These are phyloP conservation scores for Drosophila miranda DNA, from an alignment of 1,140 invertebrate species.

Conservation along the genomic window DNA sequence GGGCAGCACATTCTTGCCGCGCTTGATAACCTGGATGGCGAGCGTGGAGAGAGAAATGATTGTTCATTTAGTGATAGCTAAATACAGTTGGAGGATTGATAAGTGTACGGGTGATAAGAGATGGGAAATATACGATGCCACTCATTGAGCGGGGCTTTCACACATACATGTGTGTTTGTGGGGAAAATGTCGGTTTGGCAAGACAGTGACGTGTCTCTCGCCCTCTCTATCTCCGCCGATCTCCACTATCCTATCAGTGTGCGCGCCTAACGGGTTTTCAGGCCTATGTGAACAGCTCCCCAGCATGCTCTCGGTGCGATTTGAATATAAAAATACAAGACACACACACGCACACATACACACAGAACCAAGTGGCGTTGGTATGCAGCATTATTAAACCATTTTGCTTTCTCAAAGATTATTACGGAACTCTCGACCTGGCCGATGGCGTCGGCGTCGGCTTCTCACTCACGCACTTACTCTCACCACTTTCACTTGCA, in stretches of 20 bases:
- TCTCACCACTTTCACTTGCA: conserved; percentile 74
- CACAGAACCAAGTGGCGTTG: conserved; percentile 8
- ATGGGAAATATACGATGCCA: conserved; percentile 42
- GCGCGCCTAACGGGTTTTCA: conserved; percentile 64
- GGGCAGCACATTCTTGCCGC: conserved; percentile 96
- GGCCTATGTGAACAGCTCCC: conserved; percentile 5
- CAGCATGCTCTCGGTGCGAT: conserved; percentile 41
- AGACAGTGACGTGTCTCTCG: conserved; percentile 68
- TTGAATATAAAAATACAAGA: conserved; percentile 40
- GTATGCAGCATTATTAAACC: conserved; percentile 7
- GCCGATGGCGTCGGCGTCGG: conserved; percentile 31
- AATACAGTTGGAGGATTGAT: neutral
- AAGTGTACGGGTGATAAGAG: conserved; percentile 49
- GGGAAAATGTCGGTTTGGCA: conserved; percentile 37
- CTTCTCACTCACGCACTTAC: conserved; percentile 26
- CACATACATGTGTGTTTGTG: conserved; percentile 5
- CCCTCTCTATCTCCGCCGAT: conserved; percentile 46
- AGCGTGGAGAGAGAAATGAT: conserved; percentile 9
- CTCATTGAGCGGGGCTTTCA: conserved; percentile 60
- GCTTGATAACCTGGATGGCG: conserved; percentile 90
- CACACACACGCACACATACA: conserved; percentile 6
- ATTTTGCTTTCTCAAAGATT: conserved; percentile 49
- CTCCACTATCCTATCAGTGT: conserved; percentile 26
- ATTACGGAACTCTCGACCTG: conserved; percentile 65
- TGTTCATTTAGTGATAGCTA: conserved; percentile 30